Evolutionary conservation across 2,797 vertebrate species (phyloP).

Genomic region (Bucorvus abyssinicus): DNA sequence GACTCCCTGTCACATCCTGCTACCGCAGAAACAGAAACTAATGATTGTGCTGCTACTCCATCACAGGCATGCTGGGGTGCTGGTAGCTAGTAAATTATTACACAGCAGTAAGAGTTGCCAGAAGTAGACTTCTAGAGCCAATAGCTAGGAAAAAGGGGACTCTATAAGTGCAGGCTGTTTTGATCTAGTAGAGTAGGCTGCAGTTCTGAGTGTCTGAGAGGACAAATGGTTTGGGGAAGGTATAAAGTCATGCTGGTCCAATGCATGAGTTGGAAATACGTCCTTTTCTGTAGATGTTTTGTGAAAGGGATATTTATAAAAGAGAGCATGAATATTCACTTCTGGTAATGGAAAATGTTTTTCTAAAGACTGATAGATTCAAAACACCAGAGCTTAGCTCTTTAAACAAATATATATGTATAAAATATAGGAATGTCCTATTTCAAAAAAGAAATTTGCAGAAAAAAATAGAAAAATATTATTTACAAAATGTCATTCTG

Average conservation of each 20-base stretch:
- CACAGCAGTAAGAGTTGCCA: constrained; percentile 20
- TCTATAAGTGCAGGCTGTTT: not conserved
- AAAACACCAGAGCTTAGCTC: not conserved
- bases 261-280: not conserved
- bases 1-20: constrained; percentile 76
- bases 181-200: not conserved
- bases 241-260: not conserved
- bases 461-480: not conserved
- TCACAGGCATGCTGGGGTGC: constrained; percentile 58
- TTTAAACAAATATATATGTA: not conserved
- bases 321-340: constrained; percentile 2
- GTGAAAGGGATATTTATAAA: not conserved
- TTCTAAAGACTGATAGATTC: not conserved
- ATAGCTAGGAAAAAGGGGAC: not conserved
- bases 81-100: constrained; percentile 65
- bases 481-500: not conserved
- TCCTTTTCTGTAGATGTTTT: not conserved
- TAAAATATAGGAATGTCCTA: not conserved
- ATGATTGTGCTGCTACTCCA: constrained; percentile 69
- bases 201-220: constrained; percentile 11
- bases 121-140: constrained; percentile 50
- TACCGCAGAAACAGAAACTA: constrained; percentile 72
- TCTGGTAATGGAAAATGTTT: constrained; percentile 1
- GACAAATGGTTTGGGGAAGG: constrained; percentile 9
- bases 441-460: not conserved